Evolutionary conservation across 2,797 vertebrate genomes (phyloP).

Genomic region (Poliocrania exsul): DNA sequence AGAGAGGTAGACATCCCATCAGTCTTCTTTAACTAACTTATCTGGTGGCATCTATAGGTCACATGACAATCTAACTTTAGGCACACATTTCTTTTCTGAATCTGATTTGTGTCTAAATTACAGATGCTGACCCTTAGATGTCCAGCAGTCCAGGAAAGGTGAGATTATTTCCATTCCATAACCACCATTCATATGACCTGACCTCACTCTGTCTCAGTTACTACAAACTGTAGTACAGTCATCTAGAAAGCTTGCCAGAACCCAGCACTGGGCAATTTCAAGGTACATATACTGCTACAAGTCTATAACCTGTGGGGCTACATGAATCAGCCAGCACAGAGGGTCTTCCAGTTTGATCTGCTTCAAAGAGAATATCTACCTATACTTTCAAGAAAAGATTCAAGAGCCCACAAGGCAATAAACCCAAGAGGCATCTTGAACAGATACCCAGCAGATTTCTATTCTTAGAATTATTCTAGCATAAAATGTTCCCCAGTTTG

Average conservation of each 20-base stretch:
- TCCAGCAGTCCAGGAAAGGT: background rate
- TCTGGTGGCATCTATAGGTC: background rate
- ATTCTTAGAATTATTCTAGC: slow-evolving; percentile 29
- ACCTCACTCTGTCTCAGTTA: background rate
- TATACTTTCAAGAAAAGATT: background rate
- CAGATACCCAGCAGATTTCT: slow-evolving; percentile 2
- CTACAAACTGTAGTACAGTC: background rate
- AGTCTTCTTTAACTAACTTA: background rate
- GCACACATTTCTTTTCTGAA: background rate
- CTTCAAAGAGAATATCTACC: slow-evolving; percentile 9
- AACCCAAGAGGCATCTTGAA: slow-evolving; percentile 1
- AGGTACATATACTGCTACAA: background rate
- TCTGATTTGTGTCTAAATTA: background rate
- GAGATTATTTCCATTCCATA: background rate
- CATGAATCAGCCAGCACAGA: background rate
- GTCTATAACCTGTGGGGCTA: background rate
- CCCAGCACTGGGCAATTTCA: background rate
- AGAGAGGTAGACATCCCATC: background rate
- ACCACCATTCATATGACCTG: background rate
- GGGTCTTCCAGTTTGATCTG: background rate
- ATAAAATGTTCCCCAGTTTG: slow-evolving; percentile 23
- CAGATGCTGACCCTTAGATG: background rate
- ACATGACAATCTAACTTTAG: background rate
- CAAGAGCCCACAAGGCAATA: background rate
- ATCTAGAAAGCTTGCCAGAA: background rate